Evolutionary conservation across 2,888 invertebrate species (phyloP).

Genomic region (Eupithecia centaureata): DNA sequence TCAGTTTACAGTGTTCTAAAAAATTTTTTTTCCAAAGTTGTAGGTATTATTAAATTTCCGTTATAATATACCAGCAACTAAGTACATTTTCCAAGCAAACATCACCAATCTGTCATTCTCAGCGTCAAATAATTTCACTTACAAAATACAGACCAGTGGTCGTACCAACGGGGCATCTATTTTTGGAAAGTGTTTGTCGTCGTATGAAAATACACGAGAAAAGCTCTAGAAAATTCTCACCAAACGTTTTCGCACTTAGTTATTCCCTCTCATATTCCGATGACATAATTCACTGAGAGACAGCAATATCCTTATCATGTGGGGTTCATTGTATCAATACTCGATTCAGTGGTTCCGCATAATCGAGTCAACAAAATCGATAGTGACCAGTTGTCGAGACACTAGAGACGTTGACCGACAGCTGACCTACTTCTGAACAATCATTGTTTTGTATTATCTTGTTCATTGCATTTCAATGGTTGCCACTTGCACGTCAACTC

Average conservation of each 20-base stretch:
- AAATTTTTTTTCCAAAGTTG: too few species aligned
- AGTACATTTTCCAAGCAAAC: too few species aligned
- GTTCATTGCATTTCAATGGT: slow-evolving; percentile 28
- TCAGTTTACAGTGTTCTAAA: too few species aligned
- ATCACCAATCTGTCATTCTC: background rate
- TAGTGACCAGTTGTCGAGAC: slow-evolving; percentile 18
- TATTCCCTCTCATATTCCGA: background rate
- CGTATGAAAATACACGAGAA: background rate
- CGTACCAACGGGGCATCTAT: background rate
- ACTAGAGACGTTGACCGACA: slow-evolving; percentile 17
- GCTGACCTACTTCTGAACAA: slow-evolving; percentile 19
- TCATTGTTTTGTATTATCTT: slow-evolving; percentile 4
- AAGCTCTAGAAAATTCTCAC: background rate
- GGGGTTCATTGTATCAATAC: background rate
- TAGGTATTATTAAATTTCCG: too few species aligned
- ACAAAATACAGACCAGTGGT: background rate
- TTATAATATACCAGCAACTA: background rate
- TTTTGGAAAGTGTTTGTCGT: background rate
- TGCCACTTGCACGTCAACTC: background rate
- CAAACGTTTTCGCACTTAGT: background rate
- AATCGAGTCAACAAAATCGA: slow-evolving; percentile 22
- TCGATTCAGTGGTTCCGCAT: background rate
- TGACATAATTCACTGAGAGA: background rate
- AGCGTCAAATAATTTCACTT: background rate
- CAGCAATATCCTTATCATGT: background rate